phyloP scores from a whole-genome alignment of 2,888 invertebrate genomes.

The Callyntrura sp. region DNA sequence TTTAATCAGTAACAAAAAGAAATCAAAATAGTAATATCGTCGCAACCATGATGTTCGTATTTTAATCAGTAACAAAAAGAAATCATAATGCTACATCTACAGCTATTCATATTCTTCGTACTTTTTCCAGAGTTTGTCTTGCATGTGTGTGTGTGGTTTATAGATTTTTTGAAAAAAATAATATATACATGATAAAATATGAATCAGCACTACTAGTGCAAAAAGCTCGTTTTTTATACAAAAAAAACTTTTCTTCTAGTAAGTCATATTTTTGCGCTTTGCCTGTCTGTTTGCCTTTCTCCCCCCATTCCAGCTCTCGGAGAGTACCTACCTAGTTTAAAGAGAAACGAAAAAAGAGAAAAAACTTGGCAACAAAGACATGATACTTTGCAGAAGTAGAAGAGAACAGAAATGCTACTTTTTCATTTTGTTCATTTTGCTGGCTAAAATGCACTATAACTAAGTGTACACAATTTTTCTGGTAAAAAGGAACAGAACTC shows the following conservation, averaged over 20 bases:
- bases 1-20: no score
- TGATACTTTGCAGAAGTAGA: constrained; percentile 54
- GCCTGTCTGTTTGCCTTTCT: background rate
- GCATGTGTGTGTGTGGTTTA: background rate
- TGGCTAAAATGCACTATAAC: background rate
- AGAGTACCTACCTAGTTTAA: background rate
- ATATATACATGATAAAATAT: background rate
- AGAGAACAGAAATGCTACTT: no score
- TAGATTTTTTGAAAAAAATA: background rate
- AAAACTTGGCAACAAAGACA: constrained; percentile 65
- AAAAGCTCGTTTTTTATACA: background rate
- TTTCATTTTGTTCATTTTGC: no score
- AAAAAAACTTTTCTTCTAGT: constrained; percentile 36
- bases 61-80: no score
- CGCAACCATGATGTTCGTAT: no score
- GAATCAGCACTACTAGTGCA: no score
- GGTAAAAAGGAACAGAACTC: constrained; percentile 17
- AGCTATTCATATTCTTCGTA: no score
- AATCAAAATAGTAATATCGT: background rate
- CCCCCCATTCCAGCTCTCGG: no score
- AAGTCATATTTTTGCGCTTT: constrained; percentile 24
- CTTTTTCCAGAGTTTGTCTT: no score
- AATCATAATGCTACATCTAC: no score
- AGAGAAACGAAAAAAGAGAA: no score
- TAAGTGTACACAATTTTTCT: no score